Conservation (phyloP, 2,888 invertebrate species). For the Euspilapteryx auroguttella region DNA sequence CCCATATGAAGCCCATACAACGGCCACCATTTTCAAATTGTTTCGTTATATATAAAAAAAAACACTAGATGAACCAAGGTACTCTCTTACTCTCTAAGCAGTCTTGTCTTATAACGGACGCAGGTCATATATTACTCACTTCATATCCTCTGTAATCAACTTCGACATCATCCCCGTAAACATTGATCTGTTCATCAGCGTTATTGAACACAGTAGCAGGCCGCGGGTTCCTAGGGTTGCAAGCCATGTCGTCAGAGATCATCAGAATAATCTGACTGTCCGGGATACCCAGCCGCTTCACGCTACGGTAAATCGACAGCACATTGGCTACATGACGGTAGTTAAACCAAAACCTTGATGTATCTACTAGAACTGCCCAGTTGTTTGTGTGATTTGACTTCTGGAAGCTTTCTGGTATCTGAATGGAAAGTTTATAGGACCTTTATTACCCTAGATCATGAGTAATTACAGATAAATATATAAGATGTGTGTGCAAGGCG, state of each 20-base stretch:
- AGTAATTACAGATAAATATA: slow-evolving; percentile 9
- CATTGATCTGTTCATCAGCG: slow-evolving; percentile 96
- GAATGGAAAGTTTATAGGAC: slow-evolving; percentile 8
- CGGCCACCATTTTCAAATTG: too few relatives aligned
- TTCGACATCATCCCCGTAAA: slow-evolving; percentile 99
- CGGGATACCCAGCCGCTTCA: slow-evolving; percentile 97
- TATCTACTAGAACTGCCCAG: slow-evolving; percentile 99
- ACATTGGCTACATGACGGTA: slow-evolving; percentile 99
- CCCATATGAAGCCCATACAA: too few relatives aligned
- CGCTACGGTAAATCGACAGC: slow-evolving; percentile 95
- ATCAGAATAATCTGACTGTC: slow-evolving; percentile 98
- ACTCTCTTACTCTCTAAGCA: too few relatives aligned
- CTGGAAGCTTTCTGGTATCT: slow-evolving; percentile 58
- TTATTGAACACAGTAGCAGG: slow-evolving; percentile 98
- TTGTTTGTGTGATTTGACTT: slow-evolving; percentile 91
- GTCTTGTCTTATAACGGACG: too few relatives aligned
- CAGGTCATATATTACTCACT: too few relatives aligned
- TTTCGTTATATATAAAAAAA: too few relatives aligned
- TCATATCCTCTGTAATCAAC: slow-evolving; percentile 96
- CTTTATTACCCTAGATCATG: neutral
- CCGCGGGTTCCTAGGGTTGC: slow-evolving; percentile 95
- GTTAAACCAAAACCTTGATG: slow-evolving; percentile 99
- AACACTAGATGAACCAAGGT: too few relatives aligned
- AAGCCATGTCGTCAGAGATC: slow-evolving; percentile 99
- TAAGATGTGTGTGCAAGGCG: too few relatives aligned